Base-by-base conservation (phyloP, 2,888 invertebrate species). In the Protophormia terraenovae region DNA sequence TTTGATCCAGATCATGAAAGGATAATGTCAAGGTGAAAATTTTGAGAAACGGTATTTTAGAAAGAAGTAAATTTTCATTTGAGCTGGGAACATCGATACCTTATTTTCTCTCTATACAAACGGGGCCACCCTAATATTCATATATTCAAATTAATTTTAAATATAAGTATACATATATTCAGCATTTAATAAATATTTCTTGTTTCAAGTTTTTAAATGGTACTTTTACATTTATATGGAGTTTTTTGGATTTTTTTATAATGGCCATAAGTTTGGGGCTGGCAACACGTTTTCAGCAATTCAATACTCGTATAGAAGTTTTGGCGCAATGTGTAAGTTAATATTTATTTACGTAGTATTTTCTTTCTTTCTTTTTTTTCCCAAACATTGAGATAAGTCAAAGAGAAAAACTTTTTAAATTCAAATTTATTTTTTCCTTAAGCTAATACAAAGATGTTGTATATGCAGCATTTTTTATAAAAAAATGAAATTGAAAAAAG, bases 241-340 rank as follows among this genome's bases (percentile, higher is more conserved):
- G 96, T 89, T 96, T 95, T 86, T 95, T 95, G 91, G 96, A 96
- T 89, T 90, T 96, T 53, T 95, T 96, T 80, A 95, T 96, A 22
- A 95, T 96, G 88, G 91, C 96, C 71, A 92, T 96, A 45, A 96
- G 96, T 90, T 93, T 95, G 89, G 95, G 95, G 0, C 91, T 96
- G 27, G 93, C 95, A 1, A 94, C 95, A 35, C 94, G 96, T 38
- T 96, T 96, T 87, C 93, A 94, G 67, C 94, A 95, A 89, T 91
- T 96, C 12, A 95, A 95, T 67, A 88, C 78, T 16, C 90, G 92
- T 0, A 89, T 92, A 55, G 88, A 88, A 6, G 86, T 83, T 22
- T 83, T 92, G 60, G 88, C 88, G 6, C 87, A 88, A 22, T 88
- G 89, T 86, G 90, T 90, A 85, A 88, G 87, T 87, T 24, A 38